Percentiles rank a stretch among this genome's conserved stretches.
Evolutionary conservation across 2,888 invertebrate species (phyloP).

Genomic region (Poecilobothrus nobilitatus): DNA sequence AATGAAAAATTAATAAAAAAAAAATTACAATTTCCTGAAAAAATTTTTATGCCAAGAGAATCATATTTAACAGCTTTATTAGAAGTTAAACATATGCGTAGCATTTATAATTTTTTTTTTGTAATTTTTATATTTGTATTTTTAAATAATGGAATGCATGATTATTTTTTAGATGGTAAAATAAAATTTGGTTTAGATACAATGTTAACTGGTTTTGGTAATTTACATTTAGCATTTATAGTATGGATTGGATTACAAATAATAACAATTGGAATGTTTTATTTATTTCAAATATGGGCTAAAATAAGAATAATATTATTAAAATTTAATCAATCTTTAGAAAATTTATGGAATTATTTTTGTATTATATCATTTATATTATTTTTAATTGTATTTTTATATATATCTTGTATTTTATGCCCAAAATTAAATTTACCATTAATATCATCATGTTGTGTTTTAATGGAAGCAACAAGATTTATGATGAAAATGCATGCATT

Average conservation of each 20-base stretch:
- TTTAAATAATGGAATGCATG: slow-evolving; percentile 62
- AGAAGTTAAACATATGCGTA: slow-evolving; percentile 67
- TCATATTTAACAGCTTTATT: slow-evolving; percentile 74
- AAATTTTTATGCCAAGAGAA: slow-evolving; percentile 61
- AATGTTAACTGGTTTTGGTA: slow-evolving; percentile 52
- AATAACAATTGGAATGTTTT: slow-evolving; percentile 43
- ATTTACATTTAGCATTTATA: slow-evolving; percentile 49
- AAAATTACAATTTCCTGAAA: slow-evolving; percentile 47
- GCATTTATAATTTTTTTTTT: slow-evolving; percentile 78
- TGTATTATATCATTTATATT: slow-evolving; percentile 33
- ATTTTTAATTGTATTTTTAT: slow-evolving; percentile 33
- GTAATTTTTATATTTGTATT: slow-evolving; percentile 65
- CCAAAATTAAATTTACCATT: slow-evolving; percentile 34
- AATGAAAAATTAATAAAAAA: neutral
- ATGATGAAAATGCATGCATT: slow-evolving; percentile 85
- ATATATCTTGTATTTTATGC: slow-evolving; percentile 31
- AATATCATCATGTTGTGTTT: slow-evolving; percentile 36
- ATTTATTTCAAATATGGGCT: slow-evolving; percentile 48
- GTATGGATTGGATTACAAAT: slow-evolving; percentile 50
- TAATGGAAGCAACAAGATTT: slow-evolving; percentile 54
- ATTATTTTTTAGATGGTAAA: slow-evolving; percentile 63
- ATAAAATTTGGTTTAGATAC: slow-evolving; percentile 51
- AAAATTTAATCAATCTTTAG: slow-evolving; percentile 28
- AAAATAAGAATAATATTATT: slow-evolving; percentile 27
- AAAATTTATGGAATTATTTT: slow-evolving; percentile 33